phyloP scores from a whole-genome alignment of 2,797 vertebrate species.

The Halcyon leucocephala region DNA sequence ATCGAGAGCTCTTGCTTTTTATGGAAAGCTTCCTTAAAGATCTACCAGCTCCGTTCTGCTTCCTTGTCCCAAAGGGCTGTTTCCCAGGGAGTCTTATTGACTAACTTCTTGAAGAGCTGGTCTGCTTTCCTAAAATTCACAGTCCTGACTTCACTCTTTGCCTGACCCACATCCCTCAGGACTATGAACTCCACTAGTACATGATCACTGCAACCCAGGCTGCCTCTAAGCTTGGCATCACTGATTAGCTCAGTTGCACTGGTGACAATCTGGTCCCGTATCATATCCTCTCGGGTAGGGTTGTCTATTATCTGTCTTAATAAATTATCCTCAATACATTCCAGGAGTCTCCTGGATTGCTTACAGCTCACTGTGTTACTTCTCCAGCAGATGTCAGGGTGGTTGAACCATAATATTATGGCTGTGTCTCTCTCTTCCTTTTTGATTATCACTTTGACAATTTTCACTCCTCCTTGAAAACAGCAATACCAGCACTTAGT shows the following conservation, averaged over 20 bases:
- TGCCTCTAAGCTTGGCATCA: neutral
- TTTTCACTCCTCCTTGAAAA: neutral
- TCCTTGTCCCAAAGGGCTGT: neutral
- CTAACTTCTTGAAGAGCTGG: neutral
- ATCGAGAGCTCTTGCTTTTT: neutral
- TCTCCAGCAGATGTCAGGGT: neutral
- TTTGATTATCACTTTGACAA: neutral
- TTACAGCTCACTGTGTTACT: neutral
- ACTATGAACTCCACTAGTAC: neutral
- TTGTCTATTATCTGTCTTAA: neutral
- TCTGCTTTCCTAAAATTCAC: neutral
- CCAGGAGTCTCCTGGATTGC: neutral
- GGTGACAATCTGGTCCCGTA: neutral
- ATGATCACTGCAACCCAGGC: neutral
- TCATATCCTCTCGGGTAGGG: neutral
- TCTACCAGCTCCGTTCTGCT: neutral
- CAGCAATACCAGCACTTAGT: neutral
- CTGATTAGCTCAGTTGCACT: neutral
- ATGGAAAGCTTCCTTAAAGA: neutral
- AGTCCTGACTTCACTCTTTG: neutral
- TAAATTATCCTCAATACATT: neutral
- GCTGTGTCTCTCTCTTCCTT: neutral
- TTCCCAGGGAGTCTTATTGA: neutral
- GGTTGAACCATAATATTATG: neutral
- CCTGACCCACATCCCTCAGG: neutral